Evolutionary conservation across 2,113 vertebrate genomes (phyloP), one percentile per base, ranked within the genome.

Genomic region (Shinisaurus crocodilurus): DNA sequence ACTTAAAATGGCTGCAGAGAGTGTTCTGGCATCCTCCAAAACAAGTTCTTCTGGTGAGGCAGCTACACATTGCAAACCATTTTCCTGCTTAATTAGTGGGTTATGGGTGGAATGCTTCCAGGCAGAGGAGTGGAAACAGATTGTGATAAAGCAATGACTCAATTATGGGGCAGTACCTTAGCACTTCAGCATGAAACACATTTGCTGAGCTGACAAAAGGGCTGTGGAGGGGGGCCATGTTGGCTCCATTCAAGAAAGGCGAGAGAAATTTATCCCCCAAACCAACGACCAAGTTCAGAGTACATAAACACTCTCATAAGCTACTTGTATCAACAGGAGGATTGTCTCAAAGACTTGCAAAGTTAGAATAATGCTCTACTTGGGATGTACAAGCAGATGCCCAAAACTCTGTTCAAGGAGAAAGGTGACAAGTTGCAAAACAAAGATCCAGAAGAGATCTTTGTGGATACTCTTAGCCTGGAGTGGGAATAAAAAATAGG

Each of bases 31-130:
- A 94, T 95, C 92, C 94, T 95, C 94, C 91, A 94, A 97, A 96
- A 92, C 94, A 96, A 97, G 94, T 96, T 94, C 93, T 94, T 92
- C 95, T 90, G 95, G 94, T 94, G 93, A 96, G 80, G 88, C 93
- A 94, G 95, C 94, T 96, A 95, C 95, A 95, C 93, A 96, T 94
- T 96, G 96, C 96, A 96, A 96, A 94, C 95, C 86, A 84, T 95
- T 96, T 97, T 94, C 67, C 94, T 96, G 93, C 96, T 96, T 97
- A 97, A 97, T 97, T 96, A 97, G 96, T 92, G 95, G 96, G 93
- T 95, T 96, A 94, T 94, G 95, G 91, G 91, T 95, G 97, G 96
- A 96, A 95, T 95, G 90, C 93, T 94, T 97, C 96, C 96, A 97
- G 96, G 96, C 95, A 95, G 95, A 96, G 95, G 95, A 97, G 94